Base-by-base conservation (phyloP, 2,888 invertebrate species). In the Polymixis flavicincta region DNA sequence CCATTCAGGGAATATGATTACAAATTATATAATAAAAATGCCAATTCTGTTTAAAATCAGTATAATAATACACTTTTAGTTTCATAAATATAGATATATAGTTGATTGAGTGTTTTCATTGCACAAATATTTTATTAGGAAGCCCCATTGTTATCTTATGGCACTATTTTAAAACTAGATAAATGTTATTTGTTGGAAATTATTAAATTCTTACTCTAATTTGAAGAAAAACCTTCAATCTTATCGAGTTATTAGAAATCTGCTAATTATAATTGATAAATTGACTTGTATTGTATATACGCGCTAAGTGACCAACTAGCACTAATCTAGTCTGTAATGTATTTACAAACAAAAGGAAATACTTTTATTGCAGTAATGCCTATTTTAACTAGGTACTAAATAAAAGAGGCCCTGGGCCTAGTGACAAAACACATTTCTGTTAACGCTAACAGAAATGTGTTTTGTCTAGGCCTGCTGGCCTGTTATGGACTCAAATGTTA, bases 1-100 rank as follows among this genome's bases (percentile, higher is more conserved):
- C 99, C 99, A 4, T 97, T 98, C 91, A 97, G 98, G 89, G 94
- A 97, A 86, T 99, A 98, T 93, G 97, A 99, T 94, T 99, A 99
- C 93, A 97, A 97, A 22, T 97, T 98, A 83, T 99, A 98, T 74
- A 91, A 92, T 85, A 94, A 93, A 87, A 90, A 78, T 65, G 67
- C 76, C 25, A 75, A 61, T 64, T 69, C 71, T 70, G 69, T 84
- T 52, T 89, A 87, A 79, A 82, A 81, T 71, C 22, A 57, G 19
- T 74, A 50, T 77, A 80, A 45, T 81, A 65, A 63, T 74, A 71
- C 73, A 66, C 60, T 66, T 84, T 75, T 85, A 85, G 76, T 78
- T 55, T 68, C 57, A 70, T 80, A 75, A 82, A 77, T 76, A 81
- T 82, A 85, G 73, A 80, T 66, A 65, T 59, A 79, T 74, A 78